Percentiles rank a stretch among this genome's conserved stretches.
phyloP scores from a whole-genome alignment of 1,140 invertebrate species.

The Akabosia matsudoensis region DNA sequence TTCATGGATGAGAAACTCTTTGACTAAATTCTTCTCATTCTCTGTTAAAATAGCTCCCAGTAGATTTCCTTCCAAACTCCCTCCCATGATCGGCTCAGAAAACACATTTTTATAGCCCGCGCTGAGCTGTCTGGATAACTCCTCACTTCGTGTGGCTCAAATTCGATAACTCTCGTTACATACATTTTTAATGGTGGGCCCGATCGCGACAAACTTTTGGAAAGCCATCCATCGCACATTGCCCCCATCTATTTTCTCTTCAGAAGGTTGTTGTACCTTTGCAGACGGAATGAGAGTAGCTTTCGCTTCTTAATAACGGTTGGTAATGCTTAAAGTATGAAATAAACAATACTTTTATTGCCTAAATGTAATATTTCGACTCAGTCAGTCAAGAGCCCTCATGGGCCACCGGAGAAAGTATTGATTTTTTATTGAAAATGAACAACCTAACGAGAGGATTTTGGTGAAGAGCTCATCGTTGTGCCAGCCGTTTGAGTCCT shows the following conservation, averaged over 20 bases:
- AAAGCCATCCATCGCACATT: slow-evolving; percentile 13
- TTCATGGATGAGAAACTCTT: background rate
- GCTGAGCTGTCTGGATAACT: background rate
- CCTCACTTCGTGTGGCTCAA: background rate
- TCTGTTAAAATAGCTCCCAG: background rate
- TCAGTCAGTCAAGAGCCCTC: too few species aligned
- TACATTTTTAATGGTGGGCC: background rate
- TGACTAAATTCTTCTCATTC: background rate
- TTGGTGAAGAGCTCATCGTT: too few species aligned
- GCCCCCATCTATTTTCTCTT: slow-evolving; percentile 15
- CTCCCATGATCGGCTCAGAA: too few species aligned
- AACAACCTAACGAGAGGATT: too few species aligned
- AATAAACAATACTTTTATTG: too few species aligned
- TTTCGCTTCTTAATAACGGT: too few species aligned
- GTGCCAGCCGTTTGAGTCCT: too few species aligned
- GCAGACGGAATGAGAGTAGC: slow-evolving; percentile 34
- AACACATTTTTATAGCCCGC: background rate
- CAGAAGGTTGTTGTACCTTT: slow-evolving; percentile 24
- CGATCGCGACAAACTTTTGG: slow-evolving; percentile 21
- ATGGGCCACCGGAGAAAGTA: too few species aligned
- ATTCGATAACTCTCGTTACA: background rate
- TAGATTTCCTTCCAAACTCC: background rate
- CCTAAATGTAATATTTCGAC: too few species aligned
- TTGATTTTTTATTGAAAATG: too few species aligned
- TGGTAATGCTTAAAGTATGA: too few species aligned